phyloP scores from a whole-genome alignment of 2,113 vertebrate species.

The Actenoides hombroni region DNA sequence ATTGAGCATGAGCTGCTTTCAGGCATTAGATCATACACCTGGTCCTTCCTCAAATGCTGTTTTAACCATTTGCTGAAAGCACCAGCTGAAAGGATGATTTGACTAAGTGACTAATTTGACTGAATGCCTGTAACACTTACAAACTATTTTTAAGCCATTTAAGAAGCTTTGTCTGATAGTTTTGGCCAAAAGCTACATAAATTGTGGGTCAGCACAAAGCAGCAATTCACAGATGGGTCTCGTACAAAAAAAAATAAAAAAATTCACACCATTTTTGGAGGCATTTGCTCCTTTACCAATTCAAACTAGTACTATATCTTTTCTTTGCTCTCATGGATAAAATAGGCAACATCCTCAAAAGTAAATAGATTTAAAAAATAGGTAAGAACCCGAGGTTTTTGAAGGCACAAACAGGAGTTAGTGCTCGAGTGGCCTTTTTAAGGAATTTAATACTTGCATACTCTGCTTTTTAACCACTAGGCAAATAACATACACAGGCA shows the following conservation, averaged over 20 bases:
- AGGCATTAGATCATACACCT: constrained; percentile 55
- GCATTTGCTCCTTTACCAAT: neutral
- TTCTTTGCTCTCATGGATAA: neutral
- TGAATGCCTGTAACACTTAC: constrained; percentile 41
- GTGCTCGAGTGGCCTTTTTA: neutral
- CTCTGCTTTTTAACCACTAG: neutral
- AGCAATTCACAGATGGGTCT: constrained; percentile 44
- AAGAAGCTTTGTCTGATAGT: neutral
- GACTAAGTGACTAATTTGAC: constrained; percentile 57
- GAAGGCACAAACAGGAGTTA: neutral
- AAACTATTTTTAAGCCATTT: constrained; percentile 56
- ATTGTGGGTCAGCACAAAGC: constrained; percentile 46
- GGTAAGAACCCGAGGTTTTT: neutral
- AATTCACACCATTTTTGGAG: neutral
- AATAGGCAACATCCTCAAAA: neutral
- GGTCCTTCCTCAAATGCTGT: constrained; percentile 26
- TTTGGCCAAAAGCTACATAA: constrained; percentile 32
- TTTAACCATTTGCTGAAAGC: constrained; percentile 62
- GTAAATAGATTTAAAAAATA: neutral
- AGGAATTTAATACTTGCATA: neutral
- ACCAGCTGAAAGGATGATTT: constrained; percentile 63
- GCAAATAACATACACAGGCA: neutral
- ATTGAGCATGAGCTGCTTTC: constrained; percentile 37
- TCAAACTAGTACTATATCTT: neutral
- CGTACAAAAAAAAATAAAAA: neutral